Conservation (phyloP, 2,113 vertebrate species). For the Nicator chloris region DNA sequence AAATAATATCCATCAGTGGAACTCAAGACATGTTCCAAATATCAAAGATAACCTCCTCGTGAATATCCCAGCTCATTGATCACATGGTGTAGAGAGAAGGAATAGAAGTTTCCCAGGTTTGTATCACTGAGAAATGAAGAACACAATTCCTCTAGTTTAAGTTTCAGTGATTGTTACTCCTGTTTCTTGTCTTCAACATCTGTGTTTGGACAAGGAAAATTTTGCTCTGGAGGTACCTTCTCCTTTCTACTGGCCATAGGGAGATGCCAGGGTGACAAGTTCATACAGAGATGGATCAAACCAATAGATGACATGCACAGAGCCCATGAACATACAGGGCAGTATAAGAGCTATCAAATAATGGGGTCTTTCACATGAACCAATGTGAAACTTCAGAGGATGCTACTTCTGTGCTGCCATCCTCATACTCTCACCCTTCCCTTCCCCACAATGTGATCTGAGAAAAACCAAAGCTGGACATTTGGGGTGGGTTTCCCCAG, state of each 20-base stretch:
- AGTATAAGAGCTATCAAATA: not conserved
- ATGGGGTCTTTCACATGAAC: not conserved
- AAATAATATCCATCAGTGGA: not conserved
- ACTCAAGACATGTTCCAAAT: not conserved
- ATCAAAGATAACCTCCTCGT: not conserved
- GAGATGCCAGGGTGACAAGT: not conserved
- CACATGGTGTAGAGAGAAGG: not conserved
- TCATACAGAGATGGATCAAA: not conserved
- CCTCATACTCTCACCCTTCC: not conserved
- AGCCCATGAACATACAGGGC: accelerated
- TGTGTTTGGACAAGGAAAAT: not conserved
- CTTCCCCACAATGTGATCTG: not conserved
- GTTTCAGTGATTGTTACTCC: not conserved
- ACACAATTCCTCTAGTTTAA: not conserved
- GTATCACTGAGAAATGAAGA: not conserved
- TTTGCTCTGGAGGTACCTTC: not conserved
- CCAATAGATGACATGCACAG: not conserved
- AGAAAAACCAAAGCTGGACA: not conserved
- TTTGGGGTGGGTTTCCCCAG: accelerated
- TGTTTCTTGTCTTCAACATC: not conserved
- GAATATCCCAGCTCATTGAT: not conserved
- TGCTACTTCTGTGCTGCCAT: not conserved
- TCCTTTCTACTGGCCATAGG: not conserved
- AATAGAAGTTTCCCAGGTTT: not conserved
- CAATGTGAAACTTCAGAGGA: not conserved